Conservation (phyloP, 2,113 vertebrate species). For the Syngnathoides biaculeatus region DNA sequence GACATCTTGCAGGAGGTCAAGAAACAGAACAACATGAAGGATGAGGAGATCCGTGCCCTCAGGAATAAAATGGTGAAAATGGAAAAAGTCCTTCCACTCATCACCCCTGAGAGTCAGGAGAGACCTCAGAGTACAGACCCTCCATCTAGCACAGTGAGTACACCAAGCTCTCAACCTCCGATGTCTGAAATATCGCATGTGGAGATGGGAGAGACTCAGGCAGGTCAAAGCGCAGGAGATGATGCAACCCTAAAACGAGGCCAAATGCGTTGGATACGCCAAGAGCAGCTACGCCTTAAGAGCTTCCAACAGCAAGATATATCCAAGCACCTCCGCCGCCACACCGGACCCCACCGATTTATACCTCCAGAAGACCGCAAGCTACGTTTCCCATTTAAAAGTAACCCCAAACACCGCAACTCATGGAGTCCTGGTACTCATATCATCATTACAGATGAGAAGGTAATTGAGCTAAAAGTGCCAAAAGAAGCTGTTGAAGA, state of each 20-base stretch:
- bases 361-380: slow-evolving; percentile 97
- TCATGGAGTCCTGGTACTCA: slow-evolving; percentile 97
- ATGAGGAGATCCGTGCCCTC: slow-evolving; percentile 92
- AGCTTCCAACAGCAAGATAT: slow-evolving; percentile 96
- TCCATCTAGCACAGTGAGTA: slow-evolving; percentile 13
- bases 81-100: slow-evolving; percentile 93
- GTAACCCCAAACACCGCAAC: slow-evolving; percentile 93
- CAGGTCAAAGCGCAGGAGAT: slow-evolving; percentile 73
- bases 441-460: slow-evolving; percentile 93
- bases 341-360: slow-evolving; percentile 87
- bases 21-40: slow-evolving; percentile 97
- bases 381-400: slow-evolving; percentile 95
- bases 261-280: slow-evolving; percentile 88
- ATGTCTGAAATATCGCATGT: slow-evolving; percentile 51
- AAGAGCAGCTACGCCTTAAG: slow-evolving; percentile 90
- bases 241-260: slow-evolving; percentile 81
- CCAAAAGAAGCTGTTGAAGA: slow-evolving; percentile 84
- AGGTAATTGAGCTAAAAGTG: slow-evolving; percentile 90
- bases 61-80: slow-evolving; percentile 98
- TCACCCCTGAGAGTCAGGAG: slow-evolving; percentile 76
- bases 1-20: slow-evolving; percentile 98
- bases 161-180: slow-evolving; percentile 46
- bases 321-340: slow-evolving; percentile 87
- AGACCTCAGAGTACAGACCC: slow-evolving; percentile 18
- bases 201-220: slow-evolving; percentile 75